Evolutionary conservation across 2,888 invertebrate species (phyloP), one percentile per base, ranked within the genome.

Genomic region (Drepanosiphum platanoidis): DNA sequence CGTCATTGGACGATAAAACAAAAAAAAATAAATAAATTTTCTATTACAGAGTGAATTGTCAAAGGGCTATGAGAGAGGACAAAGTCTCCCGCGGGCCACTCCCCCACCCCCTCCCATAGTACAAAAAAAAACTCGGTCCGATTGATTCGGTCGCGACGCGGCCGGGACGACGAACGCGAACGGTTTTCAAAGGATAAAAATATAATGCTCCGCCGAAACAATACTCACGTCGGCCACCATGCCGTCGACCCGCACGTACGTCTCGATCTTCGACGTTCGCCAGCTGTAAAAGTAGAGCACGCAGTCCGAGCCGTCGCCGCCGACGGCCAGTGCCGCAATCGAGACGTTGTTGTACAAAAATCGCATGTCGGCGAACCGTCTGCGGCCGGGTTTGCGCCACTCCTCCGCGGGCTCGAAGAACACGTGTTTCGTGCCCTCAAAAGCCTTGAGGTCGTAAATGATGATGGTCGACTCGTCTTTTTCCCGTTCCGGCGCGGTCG

Each of bases 291-390:
- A 93, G 88, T 95, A 92, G 90, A 95, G 91, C 88, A 92, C 93
- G 93, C 94, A 94, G 89, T 96, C 96, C 0, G 96, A 96, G 4
- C 75, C 83, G 9, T 34, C 36, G 13, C 13, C 61, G 86, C 94
- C 94, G 1, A 95, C 95, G 0, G 95, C 94, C 39, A 97, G 93
- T 0, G 94, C 93, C 1, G 94, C 93, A 13, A 98, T 89, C 87
- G 94, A 93, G 89, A 95, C 95, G 2, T 94, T 95, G 89, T 97
- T 97, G 87, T 91, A 93, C 0, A 95, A 94, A 88, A 97, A 97
- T 39, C 93, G 92, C 0, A 96, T 90, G 82, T 93, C 93, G 22
- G 34, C 36, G 3, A 52, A 46, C 88, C 88, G 3, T 91, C 90
- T 72, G 92, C 92, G 64, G 0, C 94, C 94, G 93, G 92, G 72